A percentile compares a stretch with the other conserved stretches of the same genome.
Conservation (phyloP, 1,140 invertebrate genomes). For the Oncopodura yosiiana region DNA sequence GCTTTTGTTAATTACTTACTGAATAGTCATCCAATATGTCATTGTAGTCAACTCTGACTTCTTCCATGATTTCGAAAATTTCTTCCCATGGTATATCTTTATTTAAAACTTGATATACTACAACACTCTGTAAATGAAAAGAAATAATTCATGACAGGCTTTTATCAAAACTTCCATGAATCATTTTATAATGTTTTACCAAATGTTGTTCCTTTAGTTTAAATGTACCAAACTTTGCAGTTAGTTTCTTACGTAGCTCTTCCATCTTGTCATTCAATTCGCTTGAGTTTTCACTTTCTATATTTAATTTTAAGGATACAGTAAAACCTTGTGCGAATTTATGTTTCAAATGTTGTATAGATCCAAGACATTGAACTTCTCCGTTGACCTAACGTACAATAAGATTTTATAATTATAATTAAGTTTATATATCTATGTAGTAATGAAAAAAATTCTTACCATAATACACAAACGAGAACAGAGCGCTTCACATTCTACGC, state of each 20-base stretch:
- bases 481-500: constrained; percentile 48
- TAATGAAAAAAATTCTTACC: too few species aligned
- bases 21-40: neutral
- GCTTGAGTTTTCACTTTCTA: constrained; percentile 53
- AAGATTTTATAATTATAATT: too few species aligned
- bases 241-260: too few species aligned
- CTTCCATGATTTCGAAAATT: constrained; percentile 3
- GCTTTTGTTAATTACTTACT: neutral
- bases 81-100: neutral
- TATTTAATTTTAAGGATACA: constrained; percentile 38
- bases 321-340: constrained; percentile 54
- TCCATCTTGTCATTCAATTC: constrained; percentile 17
- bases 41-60: neutral
- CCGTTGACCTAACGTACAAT: too few species aligned
- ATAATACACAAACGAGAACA: constrained; percentile 46
- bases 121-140: too few species aligned
- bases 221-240: constrained; percentile 3
- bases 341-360: constrained; percentile 46
- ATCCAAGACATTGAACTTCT: constrained; percentile 50
- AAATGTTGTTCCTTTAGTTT: constrained; percentile 12
- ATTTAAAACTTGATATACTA: constrained; percentile 3
- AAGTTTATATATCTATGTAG: too few species aligned
- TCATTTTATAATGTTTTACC: neutral
- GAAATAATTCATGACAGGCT: too few species aligned
- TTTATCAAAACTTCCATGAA: too few species aligned